These are phyloP conservation scores for Pomatostomus ruficeps DNA, from an alignment of 2,113 vertebrate genomes.

Conservation along the genomic window DNA sequence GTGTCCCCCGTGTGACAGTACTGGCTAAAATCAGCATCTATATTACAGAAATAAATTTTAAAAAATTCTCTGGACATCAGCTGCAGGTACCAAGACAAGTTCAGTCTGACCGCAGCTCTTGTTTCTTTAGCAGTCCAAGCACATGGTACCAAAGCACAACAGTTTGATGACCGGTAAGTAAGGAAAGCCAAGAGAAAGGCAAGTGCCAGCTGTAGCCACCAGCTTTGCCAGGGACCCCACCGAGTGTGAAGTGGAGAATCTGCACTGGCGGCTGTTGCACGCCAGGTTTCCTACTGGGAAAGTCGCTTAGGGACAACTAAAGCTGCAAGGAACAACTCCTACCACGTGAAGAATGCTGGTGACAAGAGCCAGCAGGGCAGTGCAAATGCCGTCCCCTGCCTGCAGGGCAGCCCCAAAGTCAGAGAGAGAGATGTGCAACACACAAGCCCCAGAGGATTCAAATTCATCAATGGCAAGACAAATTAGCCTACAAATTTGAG, in stretches of 20 bases:
- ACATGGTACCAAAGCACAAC: not conserved
- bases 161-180: not conserved
- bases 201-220: not conserved
- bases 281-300: not conserved
- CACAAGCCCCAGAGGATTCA: not conserved
- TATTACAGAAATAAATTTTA: not conserved
- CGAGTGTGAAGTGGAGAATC: rapidly evolving
- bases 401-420: not conserved
- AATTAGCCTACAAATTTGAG: not conserved
- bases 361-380: not conserved
- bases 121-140: not conserved
- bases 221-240: not conserved
- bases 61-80: not conserved
- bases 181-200: not conserved
- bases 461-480: not conserved
- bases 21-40: not conserved
- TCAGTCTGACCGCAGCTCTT: not conserved
- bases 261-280: rapidly evolving
- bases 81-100: not conserved
- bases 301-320: not conserved
- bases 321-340: not conserved
- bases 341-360: not conserved
- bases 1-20: rapidly evolving
- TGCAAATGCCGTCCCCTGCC: not conserved
- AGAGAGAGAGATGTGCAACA: not conserved